Conservation (phyloP, 2,113 vertebrate genomes). For the Paramormyrops kingsleyae region DNA sequence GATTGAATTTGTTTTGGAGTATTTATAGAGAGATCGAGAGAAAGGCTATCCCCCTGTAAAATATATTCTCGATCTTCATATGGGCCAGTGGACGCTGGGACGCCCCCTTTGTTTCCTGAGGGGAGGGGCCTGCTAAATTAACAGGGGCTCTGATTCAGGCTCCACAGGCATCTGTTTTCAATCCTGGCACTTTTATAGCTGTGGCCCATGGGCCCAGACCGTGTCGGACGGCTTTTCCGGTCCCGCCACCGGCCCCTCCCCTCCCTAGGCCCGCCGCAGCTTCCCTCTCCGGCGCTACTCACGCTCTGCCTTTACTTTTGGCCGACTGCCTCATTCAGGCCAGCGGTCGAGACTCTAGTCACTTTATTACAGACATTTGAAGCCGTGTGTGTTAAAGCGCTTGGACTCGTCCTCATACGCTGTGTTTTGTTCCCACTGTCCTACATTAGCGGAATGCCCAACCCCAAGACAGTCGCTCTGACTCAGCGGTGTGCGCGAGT, state of each 20-base stretch:
- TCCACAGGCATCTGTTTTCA: constrained; percentile 26
- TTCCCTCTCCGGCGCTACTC: constrained; percentile 9
- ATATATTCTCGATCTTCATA: neutral
- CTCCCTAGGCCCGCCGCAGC: neutral
- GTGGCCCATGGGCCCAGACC: neutral
- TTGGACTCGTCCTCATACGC: neutral
- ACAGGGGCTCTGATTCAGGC: neutral
- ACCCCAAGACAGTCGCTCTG: neutral
- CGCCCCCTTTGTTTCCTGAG: neutral
- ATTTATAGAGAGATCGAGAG: neutral
- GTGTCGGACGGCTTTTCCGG: constrained; percentile 7
- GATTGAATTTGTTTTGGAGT: neutral
- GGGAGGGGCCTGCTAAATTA: neutral
- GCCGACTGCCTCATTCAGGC: neutral
- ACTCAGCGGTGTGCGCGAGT: neutral
- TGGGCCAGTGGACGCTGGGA: neutral
- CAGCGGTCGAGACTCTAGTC: neutral
- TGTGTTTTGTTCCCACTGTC: neutral
- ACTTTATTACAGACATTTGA: neutral
- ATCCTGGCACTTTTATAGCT: constrained; percentile 13
- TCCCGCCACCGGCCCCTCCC: neutral
- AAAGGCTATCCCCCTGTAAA: neutral
- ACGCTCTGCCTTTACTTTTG: neutral
- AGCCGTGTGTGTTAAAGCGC: neutral
- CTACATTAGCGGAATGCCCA: neutral